A percentile compares a stretch with the other conserved stretches of the same genome.
phyloP scores from a whole-genome alignment of 2,113 vertebrate species.

The Jaculus jaculus region DNA sequence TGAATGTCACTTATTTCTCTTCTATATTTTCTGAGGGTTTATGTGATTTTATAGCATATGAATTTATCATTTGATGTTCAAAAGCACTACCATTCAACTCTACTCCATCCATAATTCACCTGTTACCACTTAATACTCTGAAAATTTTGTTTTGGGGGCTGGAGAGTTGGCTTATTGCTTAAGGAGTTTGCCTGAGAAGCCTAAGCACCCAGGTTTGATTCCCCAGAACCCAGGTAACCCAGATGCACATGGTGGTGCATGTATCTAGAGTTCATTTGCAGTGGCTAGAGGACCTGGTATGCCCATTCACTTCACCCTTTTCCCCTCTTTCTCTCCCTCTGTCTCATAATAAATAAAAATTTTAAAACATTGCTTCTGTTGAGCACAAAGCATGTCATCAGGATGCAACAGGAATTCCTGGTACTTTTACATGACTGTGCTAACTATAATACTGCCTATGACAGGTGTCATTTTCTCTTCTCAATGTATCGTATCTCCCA shows the following conservation, averaged over 20 bases:
- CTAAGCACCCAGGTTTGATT: too few species aligned
- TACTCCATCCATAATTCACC: too few species aligned
- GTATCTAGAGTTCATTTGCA: too few species aligned
- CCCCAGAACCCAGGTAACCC: too few species aligned
- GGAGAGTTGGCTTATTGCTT: too few species aligned
- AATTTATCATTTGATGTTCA: background rate
- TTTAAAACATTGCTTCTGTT: background rate
- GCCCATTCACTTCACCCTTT: too few species aligned
- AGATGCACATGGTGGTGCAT: too few species aligned
- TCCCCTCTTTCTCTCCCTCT: too few species aligned
- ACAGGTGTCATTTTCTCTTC: background rate
- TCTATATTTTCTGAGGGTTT: background rate
- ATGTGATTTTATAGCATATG: background rate
- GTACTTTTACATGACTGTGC: background rate
- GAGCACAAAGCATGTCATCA: background rate
- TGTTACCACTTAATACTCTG: background rate
- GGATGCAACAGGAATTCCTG: too few species aligned
- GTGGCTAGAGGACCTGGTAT: too few species aligned
- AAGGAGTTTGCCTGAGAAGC: too few species aligned
- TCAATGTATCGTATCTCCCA: background rate
- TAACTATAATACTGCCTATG: background rate
- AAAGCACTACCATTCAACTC: background rate
- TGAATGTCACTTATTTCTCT: background rate
- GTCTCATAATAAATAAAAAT: too few species aligned
- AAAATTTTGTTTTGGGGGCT: background rate